These are phyloP conservation scores for Galerucella calmariensis DNA, from an alignment of 2,888 invertebrate species.

Conservation along the genomic window DNA sequence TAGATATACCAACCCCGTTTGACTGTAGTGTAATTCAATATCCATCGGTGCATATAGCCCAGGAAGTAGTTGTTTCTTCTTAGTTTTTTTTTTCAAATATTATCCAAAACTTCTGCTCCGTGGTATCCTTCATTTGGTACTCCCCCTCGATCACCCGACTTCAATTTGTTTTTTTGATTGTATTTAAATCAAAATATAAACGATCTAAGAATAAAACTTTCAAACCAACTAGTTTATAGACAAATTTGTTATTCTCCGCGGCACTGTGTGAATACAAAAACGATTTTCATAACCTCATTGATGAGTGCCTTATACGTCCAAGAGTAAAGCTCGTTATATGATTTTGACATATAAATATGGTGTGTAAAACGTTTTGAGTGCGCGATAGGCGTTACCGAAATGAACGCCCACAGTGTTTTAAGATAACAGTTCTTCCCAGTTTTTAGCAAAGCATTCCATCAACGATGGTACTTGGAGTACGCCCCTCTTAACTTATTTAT, in stretches of 20 bases:
- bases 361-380: slow-evolving; percentile 51
- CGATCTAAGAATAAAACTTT: too few relatives aligned
- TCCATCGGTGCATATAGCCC: too few relatives aligned
- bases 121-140: too few relatives aligned
- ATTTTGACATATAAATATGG: slow-evolving; percentile 53
- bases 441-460: slow-evolving; percentile 52
- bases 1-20: too few relatives aligned
- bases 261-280: neutral
- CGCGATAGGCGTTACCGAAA: slow-evolving; percentile 50
- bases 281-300: slow-evolving; percentile 25
- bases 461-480: slow-evolving; percentile 44
- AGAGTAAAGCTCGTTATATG: slow-evolving; percentile 43
- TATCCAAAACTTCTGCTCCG: too few relatives aligned
- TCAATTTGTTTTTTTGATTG: too few relatives aligned
- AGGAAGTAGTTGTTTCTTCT: too few relatives aligned
- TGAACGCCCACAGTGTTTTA: slow-evolving; percentile 52
- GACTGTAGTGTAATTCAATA: too few relatives aligned
- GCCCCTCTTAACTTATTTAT: slow-evolving; percentile 42
- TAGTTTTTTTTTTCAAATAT: too few relatives aligned
- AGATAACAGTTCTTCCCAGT: slow-evolving; percentile 52
- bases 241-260: slow-evolving; percentile 1
- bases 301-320: slow-evolving; percentile 36
- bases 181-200: too few relatives aligned
- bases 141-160: too few relatives aligned
- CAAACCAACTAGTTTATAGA: too few relatives aligned